A percentile compares a stretch with the other conserved stretches of the same genome.
phyloP scores from a whole-genome alignment of 2,888 invertebrate genomes.

The Agriopis marginaria region DNA sequence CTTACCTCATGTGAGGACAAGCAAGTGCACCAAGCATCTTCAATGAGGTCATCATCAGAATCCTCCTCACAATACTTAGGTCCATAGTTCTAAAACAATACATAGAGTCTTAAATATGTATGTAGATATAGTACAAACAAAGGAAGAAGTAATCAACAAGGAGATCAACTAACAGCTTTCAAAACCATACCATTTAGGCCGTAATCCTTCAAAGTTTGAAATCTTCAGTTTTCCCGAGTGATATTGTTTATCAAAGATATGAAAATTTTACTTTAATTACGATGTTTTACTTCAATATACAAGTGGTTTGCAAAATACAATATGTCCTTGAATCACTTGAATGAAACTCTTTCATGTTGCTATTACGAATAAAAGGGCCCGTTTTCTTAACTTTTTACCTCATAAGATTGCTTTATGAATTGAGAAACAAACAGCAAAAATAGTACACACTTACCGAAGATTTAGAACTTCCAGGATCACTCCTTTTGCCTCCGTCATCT shows the following conservation, averaged over 20 bases:
- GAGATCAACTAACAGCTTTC: not conserved
- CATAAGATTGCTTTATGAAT: not conserved
- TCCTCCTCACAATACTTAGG: constrained; percentile 69
- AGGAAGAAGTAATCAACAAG: too few relatives aligned
- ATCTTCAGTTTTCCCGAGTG: too few relatives aligned
- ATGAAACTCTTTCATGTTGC: too few relatives aligned
- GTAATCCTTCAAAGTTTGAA: too few relatives aligned
- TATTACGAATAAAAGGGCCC: not conserved
- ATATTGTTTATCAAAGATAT: not conserved
- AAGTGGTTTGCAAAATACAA: too few relatives aligned
- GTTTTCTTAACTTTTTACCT: not conserved
- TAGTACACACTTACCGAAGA: constrained; percentile 58
- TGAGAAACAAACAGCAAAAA: not conserved
- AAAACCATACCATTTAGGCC: too few relatives aligned
- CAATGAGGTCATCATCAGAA: constrained; percentile 75
- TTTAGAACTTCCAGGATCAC: constrained; percentile 63
- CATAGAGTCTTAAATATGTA: not conserved
- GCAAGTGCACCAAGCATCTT: constrained; percentile 78
- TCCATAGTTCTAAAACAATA: constrained; percentile 65
- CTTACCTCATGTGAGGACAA: constrained; percentile 77
- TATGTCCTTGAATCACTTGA: too few relatives aligned
- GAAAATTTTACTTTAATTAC: too few relatives aligned
- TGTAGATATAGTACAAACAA: not conserved
- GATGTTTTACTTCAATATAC: too few relatives aligned
- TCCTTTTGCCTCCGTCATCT: constrained; percentile 61